Conservation (phyloP, 2,113 vertebrate species). For the Aix galericulata region DNA sequence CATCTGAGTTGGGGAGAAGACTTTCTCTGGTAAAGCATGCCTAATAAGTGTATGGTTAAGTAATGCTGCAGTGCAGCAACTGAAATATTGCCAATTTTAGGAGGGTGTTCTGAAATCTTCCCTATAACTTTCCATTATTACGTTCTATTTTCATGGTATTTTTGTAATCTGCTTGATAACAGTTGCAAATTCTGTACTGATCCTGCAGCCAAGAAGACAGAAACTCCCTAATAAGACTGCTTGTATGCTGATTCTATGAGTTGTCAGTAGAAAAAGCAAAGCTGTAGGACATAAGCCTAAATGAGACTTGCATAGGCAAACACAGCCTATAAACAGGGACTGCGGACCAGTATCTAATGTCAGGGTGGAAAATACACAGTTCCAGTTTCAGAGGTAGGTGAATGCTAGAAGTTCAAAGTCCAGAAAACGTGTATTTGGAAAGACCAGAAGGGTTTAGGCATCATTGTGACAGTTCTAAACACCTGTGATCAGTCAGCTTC, state of each 20-base stretch:
- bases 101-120: neutral
- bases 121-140: neutral
- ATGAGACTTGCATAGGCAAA: neutral
- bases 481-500: neutral
- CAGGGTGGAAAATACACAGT: neutral
- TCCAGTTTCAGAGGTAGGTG: neutral
- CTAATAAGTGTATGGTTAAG: neutral
- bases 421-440: neutral
- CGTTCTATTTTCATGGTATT: neutral
- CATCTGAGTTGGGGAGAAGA: neutral
- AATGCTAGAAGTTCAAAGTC: neutral
- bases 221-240: neutral
- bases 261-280: neutral
- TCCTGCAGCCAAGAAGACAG: neutral
- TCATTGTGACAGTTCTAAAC: neutral
- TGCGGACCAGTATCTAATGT: neutral
- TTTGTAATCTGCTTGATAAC: constrained; percentile 16
- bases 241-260: neutral
- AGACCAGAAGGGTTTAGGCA: neutral
- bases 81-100: neutral
- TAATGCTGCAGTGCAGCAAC: neutral
- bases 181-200: neutral
- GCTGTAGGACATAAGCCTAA: neutral
- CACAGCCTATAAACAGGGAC: neutral
- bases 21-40: neutral